A percentile compares a stretch with the other conserved stretches of the same genome.
These are phyloP conservation scores for Neodon shergylaensis DNA, from an alignment of 2,113 vertebrate genomes.

Conservation along the genomic window DNA sequence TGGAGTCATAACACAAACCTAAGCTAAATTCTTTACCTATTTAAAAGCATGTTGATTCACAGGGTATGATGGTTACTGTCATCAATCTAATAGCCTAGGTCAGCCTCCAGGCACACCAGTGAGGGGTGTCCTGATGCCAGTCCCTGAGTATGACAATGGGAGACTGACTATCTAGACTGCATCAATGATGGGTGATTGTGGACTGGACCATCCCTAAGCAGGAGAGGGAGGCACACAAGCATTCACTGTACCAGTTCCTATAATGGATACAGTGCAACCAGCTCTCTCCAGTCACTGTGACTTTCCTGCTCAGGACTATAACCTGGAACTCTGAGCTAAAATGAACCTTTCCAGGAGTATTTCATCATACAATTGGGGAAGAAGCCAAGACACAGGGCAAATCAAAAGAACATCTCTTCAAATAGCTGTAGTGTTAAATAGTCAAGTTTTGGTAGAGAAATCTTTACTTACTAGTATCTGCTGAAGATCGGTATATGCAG, in stretches of 20 bases:
- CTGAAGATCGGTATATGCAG: conserved; percentile 90
- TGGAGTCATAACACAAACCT: conserved; percentile 12
- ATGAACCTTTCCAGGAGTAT: background rate
- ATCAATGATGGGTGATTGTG: background rate
- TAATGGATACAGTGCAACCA: no score
- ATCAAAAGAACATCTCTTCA: conserved; percentile 12
- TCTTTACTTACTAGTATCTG: conserved; percentile 92
- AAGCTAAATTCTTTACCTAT: conserved; percentile 42
- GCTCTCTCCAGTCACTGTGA: background rate
- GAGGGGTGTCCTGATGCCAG: no score
- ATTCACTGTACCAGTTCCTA: background rate
- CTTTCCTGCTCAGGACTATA: background rate
- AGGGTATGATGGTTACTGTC: background rate
- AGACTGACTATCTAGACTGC: background rate
- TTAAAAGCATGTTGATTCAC: conserved; percentile 18
- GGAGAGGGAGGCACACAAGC: no score
- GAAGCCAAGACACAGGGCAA: background rate
- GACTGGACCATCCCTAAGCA: background rate
- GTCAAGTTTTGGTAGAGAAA: background rate
- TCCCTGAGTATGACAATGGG: background rate
- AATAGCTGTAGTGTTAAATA: conserved; percentile 15
- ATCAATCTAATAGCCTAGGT: background rate
- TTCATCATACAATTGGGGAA: background rate
- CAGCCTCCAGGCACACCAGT: background rate
- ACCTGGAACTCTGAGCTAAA: background rate